Evolutionary conservation across 2,797 vertebrate species (phyloP).

Genomic region (Sebastes trivittatus): DNA sequence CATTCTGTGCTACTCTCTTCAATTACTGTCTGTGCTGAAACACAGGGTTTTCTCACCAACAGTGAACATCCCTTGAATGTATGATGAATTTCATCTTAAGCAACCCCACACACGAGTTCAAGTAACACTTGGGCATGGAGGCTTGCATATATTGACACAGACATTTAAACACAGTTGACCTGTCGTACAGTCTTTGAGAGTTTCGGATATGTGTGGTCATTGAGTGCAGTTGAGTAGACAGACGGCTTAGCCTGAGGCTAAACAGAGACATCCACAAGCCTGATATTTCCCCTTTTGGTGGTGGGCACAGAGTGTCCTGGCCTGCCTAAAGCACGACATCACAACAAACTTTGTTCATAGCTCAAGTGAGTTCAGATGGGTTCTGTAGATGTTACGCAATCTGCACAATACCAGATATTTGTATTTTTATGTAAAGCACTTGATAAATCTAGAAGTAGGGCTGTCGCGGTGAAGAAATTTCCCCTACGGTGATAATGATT

Average conservation of each 20-base stretch:
- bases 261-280: constrained; percentile 1
- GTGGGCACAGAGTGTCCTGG: not conserved
- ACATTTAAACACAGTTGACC: not conserved
- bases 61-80: constrained; percentile 10
- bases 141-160: not conserved
- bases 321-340: not conserved
- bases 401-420: no score
- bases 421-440: not conserved
- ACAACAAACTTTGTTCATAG: not conserved
- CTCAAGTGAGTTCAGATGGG: not conserved
- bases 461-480: no score
- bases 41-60: not conserved
- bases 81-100: not conserved
- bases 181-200: not conserved
- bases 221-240: constrained; percentile 1
- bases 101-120: not conserved
- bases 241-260: not conserved
- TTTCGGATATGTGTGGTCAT: not conserved
- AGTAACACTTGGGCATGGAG: not conserved
- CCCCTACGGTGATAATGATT: no score
- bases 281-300: constrained; percentile 13
- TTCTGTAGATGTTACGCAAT: not conserved
- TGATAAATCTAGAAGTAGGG: not conserved
- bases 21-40: constrained; percentile 6
- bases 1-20: not conserved